Evolutionary conservation across 2,113 vertebrate species (phyloP).

Genomic region (Callipepla squamata): DNA sequence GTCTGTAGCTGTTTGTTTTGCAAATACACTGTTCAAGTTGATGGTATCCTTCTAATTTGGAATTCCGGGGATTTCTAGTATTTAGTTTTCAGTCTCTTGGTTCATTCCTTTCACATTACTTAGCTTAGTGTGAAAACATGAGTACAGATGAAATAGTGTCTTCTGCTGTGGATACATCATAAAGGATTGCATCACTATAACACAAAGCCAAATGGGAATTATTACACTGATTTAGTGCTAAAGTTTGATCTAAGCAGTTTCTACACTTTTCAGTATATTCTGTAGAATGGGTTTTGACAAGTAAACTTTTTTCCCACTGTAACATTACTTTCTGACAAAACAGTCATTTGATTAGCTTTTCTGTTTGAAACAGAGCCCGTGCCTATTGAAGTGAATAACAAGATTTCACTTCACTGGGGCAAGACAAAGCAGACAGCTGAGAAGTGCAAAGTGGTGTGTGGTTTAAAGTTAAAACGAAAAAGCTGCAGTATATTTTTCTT

Average conservation of each 20-base stretch:
- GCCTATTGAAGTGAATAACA: not conserved
- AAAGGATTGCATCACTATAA: not conserved
- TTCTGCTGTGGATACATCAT: conserved; percentile 31
- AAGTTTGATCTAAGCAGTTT: not conserved
- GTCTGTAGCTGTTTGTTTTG: not conserved
- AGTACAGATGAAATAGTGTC: conserved; percentile 6
- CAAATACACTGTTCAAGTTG: not conserved
- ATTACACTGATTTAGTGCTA: not conserved
- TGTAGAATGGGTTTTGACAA: not conserved
- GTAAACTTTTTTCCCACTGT: not conserved
- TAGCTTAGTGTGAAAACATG: conserved; percentile 33
- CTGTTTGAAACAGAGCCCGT: not conserved
- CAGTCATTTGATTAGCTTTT: not conserved
- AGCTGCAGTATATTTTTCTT: not conserved
- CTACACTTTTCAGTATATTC: not conserved
- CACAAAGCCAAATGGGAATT: conserved; percentile 3
- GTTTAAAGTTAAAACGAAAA: conserved; percentile 2
- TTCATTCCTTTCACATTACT: conserved; percentile 56
- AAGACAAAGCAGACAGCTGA: not conserved
- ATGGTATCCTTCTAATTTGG: conserved; percentile 3
- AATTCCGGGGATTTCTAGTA: conserved; percentile 55
- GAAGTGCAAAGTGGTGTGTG: not conserved
- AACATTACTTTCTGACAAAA: not conserved
- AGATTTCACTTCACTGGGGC: not conserved
- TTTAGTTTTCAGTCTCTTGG: conserved; percentile 22